Evolutionary conservation across 2,797 vertebrate genomes (phyloP).

Genomic region (Falco concolor): DNA sequence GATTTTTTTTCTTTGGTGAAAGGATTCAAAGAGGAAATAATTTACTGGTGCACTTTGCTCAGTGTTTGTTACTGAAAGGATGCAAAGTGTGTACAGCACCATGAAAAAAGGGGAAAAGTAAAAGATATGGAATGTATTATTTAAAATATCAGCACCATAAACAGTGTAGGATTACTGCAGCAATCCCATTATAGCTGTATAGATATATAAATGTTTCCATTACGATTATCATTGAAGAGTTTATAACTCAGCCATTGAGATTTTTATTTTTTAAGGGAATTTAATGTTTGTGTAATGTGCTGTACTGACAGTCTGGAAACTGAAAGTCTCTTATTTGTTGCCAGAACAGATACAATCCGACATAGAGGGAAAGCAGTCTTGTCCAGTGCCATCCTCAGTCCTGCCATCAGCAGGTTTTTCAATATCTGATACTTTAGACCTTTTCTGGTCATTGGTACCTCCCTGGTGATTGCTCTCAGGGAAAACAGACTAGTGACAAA

Average conservation of each 20-base stretch:
- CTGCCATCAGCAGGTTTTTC: background rate
- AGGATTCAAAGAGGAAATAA: slow-evolving; percentile 65
- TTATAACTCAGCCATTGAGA: background rate
- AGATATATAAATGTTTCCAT: slow-evolving; percentile 3
- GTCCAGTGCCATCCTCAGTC: background rate
- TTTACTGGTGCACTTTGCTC: slow-evolving; percentile 61
- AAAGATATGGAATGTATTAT: slow-evolving; percentile 20
- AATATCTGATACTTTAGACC: background rate
- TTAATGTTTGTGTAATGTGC: slow-evolving; percentile 35
- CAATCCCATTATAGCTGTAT: slow-evolving; percentile 1
- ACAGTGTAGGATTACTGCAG: slow-evolving; percentile 31
- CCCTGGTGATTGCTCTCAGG: background rate
- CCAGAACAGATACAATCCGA: background rate
- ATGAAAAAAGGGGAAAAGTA: slow-evolving; percentile 24
- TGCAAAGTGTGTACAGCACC: slow-evolving; percentile 49
- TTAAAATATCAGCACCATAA: slow-evolving; percentile 50
- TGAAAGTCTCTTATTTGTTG: background rate
- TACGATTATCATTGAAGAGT: background rate
- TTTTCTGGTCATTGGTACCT: background rate
- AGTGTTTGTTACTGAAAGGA: slow-evolving; percentile 64
- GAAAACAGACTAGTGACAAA: background rate
- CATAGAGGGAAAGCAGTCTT: background rate
- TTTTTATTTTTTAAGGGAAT: slow-evolving; percentile 38
- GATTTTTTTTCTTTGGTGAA: slow-evolving; percentile 44
- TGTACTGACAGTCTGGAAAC: background rate